A percentile compares a stretch with the other conserved stretches of the same genome.
Conservation (phyloP, 2,113 vertebrate genomes). For the Limanda limanda region DNA sequence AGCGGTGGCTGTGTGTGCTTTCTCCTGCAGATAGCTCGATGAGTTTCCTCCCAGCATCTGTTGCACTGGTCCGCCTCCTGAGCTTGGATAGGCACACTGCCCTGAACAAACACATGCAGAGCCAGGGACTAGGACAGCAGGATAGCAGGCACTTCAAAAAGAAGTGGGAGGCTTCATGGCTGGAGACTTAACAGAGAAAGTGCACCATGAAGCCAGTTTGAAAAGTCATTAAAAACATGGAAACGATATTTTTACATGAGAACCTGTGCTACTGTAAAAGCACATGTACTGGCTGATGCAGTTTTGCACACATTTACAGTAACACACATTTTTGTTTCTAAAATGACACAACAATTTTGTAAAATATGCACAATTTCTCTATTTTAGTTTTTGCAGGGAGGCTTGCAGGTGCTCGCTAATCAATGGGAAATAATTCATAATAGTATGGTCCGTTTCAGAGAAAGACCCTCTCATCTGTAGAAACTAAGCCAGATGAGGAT, state of each 20-base stretch:
- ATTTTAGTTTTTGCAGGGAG: slow-evolving; percentile 9
- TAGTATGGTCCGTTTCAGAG: slow-evolving; percentile 53
- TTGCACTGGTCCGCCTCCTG: slow-evolving; percentile 31
- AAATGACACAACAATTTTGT: no score
- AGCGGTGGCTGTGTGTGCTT: slow-evolving; percentile 38
- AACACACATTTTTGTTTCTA: background rate
- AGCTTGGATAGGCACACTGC: slow-evolving; percentile 58
- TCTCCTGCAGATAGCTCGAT: slow-evolving; percentile 41
- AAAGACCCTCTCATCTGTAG: slow-evolving; percentile 51
- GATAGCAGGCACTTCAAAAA: slow-evolving; percentile 54
- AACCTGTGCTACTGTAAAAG: slow-evolving; percentile 1
- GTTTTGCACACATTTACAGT: background rate
- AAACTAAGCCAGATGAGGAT: slow-evolving; percentile 71
- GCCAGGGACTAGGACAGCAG: slow-evolving; percentile 38
- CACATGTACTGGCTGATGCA: background rate
- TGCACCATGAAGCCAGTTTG: slow-evolving; percentile 24
- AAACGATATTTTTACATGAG: slow-evolving; percentile 1
- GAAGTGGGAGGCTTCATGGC: slow-evolving; percentile 36
- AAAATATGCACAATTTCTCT: background rate
- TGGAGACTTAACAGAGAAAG: slow-evolving; percentile 33
- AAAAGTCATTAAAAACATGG: slow-evolving; percentile 14
- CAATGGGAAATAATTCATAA: slow-evolving; percentile 52
- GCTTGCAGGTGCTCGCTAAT: slow-evolving; percentile 45
- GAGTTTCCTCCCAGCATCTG: slow-evolving; percentile 44
- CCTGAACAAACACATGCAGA: slow-evolving; percentile 47